Conservation (phyloP, 2,888 invertebrate species). For the Byasa hedistus region DNA sequence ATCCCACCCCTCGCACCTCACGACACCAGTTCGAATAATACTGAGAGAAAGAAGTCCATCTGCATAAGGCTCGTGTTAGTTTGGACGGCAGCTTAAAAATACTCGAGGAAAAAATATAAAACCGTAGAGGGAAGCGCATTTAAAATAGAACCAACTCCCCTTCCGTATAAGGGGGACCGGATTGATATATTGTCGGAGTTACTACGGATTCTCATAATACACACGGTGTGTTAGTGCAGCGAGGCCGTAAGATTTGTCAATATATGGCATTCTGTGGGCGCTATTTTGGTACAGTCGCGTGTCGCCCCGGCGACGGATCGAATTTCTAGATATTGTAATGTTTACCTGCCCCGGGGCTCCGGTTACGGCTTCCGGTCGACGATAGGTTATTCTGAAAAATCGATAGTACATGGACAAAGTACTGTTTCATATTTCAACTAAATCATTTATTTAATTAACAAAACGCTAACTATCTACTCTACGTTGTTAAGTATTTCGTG, state of each 20-base stretch:
- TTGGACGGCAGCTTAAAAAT: constrained; percentile 65
- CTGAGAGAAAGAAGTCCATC: constrained; percentile 30
- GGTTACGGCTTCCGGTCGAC: constrained; percentile 52
- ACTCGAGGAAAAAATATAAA: constrained; percentile 75
- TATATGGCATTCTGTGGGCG: constrained; percentile 68
- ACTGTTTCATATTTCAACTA: neutral
- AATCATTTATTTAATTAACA: neutral
- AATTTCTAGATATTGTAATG: constrained; percentile 63
- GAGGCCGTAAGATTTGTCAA: constrained; percentile 79
- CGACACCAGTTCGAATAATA: constrained; percentile 13
- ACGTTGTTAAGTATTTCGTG: neutral
- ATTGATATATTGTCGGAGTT: constrained; percentile 76
- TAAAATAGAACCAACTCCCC: constrained; percentile 74
- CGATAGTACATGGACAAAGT: constrained; percentile 23
- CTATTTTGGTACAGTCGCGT: constrained; percentile 74
- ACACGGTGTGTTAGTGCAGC: constrained; percentile 74
- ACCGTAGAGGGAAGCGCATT: constrained; percentile 72
- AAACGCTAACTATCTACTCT: too few relatives aligned
- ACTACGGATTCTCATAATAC: constrained; percentile 78
- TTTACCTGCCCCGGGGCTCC: constrained; percentile 56
- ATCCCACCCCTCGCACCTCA: constrained; percentile 38
- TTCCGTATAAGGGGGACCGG: constrained; percentile 62
- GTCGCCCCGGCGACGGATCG: constrained; percentile 53
- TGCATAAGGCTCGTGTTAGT: constrained; percentile 42
- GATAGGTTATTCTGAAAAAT: constrained; percentile 3